Base-by-base conservation (phyloP, 53 echinoderm and acorn worm genomes). In the Echinometra lucunter region DNA sequence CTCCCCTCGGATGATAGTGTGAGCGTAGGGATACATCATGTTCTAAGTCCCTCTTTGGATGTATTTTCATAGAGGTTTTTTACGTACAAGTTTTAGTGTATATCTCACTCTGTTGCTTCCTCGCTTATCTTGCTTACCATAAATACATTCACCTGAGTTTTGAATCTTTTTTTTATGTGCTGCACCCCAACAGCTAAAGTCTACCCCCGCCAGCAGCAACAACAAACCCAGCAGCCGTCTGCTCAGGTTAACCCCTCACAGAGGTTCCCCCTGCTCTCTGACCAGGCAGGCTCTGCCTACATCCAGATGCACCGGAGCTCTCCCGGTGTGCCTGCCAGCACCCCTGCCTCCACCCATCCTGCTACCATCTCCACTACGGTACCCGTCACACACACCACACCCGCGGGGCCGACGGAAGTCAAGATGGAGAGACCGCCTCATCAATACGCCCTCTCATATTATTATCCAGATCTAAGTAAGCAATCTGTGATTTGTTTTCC, bases 151-250 rank as follows among this genome's bases (percentile, higher is more conserved):
- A 69, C 17, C 19, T 78, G 40, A 78, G 19, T 42, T n/a, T 78
- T 19, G 35, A 19, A 7, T 78, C 78, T 42, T 69, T 28, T 32
- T 70, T 30, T 70, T 2, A 6, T 72, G 19, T 6, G 1, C 19
- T 17, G 19, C 74, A 47, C 47, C 44, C 49, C 74, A 6, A 19
- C 97, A 98, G 98, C 98, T 92, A 98, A 98, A 90, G 98, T 98
- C 32, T 98, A 97, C 74, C 98, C 98, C 82, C 95, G 96, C 8
- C 97, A 98, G 82, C 95, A 96, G 49, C 96, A 95, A 18, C 96
- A 94, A 32, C 92, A 92, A 17, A 87, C 82, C 40, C 66, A 83
- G 66, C 95, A 37, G 45, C 67, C 92, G 58, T 72, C 81, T 47
- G 40, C 96, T 44, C 67, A 49, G 82, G 82, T 53, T 37, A 81